These are phyloP conservation scores for Cryptosula pallasiana DNA, from an alignment of 2,888 invertebrate species.

Conservation along the genomic window DNA sequence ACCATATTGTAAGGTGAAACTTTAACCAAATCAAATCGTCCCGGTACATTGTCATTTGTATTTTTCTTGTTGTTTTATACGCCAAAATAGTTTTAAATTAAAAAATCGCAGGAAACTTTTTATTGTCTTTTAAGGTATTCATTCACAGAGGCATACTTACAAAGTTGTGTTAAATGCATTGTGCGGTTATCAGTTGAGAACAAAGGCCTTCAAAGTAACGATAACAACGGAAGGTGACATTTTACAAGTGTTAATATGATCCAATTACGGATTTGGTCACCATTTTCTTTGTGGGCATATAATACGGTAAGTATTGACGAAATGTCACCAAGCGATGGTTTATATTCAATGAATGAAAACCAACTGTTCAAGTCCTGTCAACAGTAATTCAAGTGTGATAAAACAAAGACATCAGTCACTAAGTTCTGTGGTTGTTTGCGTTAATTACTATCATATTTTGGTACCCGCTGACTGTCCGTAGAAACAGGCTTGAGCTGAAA, in stretches of 20 bases:
- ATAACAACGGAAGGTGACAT: slow-evolving; percentile 18
- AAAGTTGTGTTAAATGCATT: too few relatives aligned
- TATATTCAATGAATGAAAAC: neutral
- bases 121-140: too few relatives aligned
- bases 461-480: slow-evolving; percentile 16
- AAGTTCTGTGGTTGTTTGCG: neutral
- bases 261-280: neutral
- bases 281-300: neutral
- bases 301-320: neutral
- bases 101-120: too few relatives aligned
- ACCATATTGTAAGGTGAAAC: too few relatives aligned
- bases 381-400: slow-evolving; percentile 6
- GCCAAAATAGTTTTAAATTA: too few relatives aligned
- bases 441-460: slow-evolving; percentile 17
- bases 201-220: too few relatives aligned
- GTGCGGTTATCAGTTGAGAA: too few relatives aligned
- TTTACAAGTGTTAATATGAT: slow-evolving; percentile 20
- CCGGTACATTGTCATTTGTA: too few relatives aligned
- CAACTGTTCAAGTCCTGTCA: slow-evolving; percentile 12
- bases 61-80: too few relatives aligned
- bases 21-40: too few relatives aligned
- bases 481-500: too few relatives aligned
- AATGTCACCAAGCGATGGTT: neutral
- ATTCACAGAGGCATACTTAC: too few relatives aligned
- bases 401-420: slow-evolving; percentile 21